Evolutionary conservation across 2,113 vertebrate species (phyloP), one percentile per base, ranked within the genome.

Genomic region (Nothobranchius kuhntae): DNA sequence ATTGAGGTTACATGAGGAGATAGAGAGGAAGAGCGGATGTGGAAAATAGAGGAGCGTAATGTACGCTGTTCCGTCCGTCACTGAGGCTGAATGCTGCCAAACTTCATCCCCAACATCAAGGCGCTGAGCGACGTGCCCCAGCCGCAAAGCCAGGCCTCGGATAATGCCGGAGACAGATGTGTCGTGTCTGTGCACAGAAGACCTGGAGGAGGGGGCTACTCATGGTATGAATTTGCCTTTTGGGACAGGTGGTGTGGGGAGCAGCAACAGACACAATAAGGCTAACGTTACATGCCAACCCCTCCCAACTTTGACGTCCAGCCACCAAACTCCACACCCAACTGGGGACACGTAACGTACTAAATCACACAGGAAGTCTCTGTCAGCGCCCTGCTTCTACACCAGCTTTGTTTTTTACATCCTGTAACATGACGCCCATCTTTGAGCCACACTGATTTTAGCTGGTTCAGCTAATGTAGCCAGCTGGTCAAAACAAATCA

Each of bases 161-260:
- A 72, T 84, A 81, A 87, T 73, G 62, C 64, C 71, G 60, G 61
- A 72, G 80, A 87, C 89, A 91, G 87, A 89, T 89, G 89, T 86
- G 79, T 78, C 75, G 52, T 73, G 89, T 89, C 89, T 70, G 69
- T 46, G 63, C 75, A 54, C 76, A 58, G 71, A 48, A 69, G 62
- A 58, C 62, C 62, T 42, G 67, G 55, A 60, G 13, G 60, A 13
- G 58, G 58, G 72, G 45, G 82, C 81, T 71, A 59, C 65, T 61
- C 58, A 8, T 58, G 38, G 81, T 79, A 84, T 90, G 86, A 86
- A 84, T 87, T 80, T 79, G 83, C 73, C 79, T 78, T 84, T 78
- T 74, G 85, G 82, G 84, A 90, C 89, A 90, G 90, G 86, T 86
- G 87, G 61, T 72, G 84, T 59, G 69, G 75, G 74, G 74, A 73